Conservation (phyloP, 2,888 invertebrate genomes). For the Drosophila vallismaia region DNA sequence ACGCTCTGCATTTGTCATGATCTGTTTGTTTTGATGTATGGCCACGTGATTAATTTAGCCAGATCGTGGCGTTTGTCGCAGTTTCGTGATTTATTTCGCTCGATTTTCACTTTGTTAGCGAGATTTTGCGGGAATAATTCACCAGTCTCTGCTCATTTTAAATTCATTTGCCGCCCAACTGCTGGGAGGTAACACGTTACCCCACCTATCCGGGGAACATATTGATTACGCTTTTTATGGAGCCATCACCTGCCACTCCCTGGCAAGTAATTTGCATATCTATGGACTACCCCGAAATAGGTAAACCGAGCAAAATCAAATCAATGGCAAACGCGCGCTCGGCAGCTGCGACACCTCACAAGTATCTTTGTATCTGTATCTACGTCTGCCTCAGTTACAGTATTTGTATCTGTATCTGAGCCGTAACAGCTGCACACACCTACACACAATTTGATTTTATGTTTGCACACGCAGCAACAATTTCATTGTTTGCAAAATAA, state of each 20-base stretch:
- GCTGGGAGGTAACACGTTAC: background rate
- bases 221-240: slow-evolving; percentile 68
- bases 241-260: slow-evolving; percentile 65
- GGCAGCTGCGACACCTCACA: slow-evolving; percentile 63
- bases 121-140: background rate
- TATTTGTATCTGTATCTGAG: slow-evolving; percentile 27
- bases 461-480: slow-evolving; percentile 79
- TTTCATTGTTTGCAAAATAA: slow-evolving; percentile 83
- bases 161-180: slow-evolving; percentile 18
- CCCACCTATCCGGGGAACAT: background rate
- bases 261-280: slow-evolving; percentile 62
- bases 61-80: slow-evolving; percentile 34
- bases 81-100: slow-evolving; percentile 45
- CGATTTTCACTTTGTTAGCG: slow-evolving; percentile 68
- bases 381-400: slow-evolving; percentile 32
- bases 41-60: slow-evolving; percentile 65
- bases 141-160: slow-evolving; percentile 8
- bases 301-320: slow-evolving; percentile 68
- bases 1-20: slow-evolving; percentile 73
- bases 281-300: slow-evolving; percentile 53
- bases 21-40: slow-evolving; percentile 75
- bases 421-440: slow-evolving; percentile 42
- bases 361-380: slow-evolving; percentile 39
- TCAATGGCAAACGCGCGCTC: slow-evolving; percentile 65
- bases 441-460: slow-evolving; percentile 75